A percentile compares a stretch with the other conserved stretches of the same genome.
Conservation (phyloP, 2,797 vertebrate species). For the Neopelma chrysocephalum region DNA sequence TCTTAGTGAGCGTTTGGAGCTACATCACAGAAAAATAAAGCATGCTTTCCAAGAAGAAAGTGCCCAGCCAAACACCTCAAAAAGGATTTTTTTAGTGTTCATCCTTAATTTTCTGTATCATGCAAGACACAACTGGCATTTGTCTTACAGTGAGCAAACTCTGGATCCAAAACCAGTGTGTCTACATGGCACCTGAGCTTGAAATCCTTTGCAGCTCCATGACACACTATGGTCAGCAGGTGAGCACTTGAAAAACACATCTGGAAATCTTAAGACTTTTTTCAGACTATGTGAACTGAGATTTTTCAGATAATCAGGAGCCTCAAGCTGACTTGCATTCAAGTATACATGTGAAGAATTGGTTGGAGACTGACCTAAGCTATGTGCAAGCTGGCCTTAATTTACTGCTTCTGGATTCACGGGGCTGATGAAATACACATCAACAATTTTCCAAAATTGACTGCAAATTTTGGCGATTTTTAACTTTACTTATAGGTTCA, state of each 20-base stretch:
- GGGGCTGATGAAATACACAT: neutral
- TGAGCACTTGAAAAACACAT: neutral
- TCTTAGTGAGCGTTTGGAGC: neutral
- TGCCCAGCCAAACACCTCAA: neutral
- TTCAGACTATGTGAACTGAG: neutral
- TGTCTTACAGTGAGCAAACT: neutral
- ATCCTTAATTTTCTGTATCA: neutral
- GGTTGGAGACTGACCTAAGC: neutral
- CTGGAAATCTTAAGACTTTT: neutral
- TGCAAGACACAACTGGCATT: neutral
- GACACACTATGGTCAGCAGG: too few species aligned
- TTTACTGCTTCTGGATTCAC: neutral
- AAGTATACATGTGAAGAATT: neutral
- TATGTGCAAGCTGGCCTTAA: neutral
- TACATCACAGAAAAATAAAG: neutral
- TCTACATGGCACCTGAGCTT: neutral
- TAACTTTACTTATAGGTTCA: neutral
- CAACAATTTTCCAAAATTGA: neutral
- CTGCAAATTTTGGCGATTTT: neutral
- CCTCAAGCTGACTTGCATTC: neutral
- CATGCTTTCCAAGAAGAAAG: neutral
- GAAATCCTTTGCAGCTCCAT: neutral
- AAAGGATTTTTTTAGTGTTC: neutral
- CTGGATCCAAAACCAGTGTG: neutral
- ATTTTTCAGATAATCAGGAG: neutral